Evolutionary conservation across 1,140 invertebrate species (phyloP).

Genomic region (Sycobia sp.): DNA sequence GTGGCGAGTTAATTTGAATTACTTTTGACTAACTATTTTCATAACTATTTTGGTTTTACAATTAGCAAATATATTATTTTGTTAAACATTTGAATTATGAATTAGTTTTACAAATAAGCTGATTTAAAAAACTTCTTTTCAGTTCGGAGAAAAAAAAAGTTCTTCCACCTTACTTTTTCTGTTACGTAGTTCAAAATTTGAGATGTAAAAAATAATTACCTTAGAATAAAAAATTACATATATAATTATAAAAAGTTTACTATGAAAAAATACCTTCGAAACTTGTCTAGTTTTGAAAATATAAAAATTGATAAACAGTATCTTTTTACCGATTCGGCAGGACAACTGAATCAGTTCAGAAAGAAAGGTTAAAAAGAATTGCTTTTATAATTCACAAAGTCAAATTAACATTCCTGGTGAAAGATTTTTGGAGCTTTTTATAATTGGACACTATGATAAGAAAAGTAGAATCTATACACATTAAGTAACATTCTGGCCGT

Average conservation of each 20-base stretch:
- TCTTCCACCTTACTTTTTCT: not conserved
- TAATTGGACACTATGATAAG: conserved; percentile 25
- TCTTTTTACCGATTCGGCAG: conserved; percentile 3
- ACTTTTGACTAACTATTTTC: not conserved
- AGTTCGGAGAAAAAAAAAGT: not conserved
- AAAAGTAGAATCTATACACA: conserved; percentile 36
- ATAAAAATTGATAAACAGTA: not conserved
- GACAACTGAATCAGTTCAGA: not conserved
- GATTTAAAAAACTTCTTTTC: not conserved
- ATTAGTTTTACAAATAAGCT: not conserved
- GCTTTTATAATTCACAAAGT: too few species aligned
- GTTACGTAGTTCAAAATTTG: not conserved
- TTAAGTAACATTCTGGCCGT: conserved; percentile 54
- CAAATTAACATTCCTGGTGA: too few species aligned
- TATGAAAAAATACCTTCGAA: conserved; percentile 1
- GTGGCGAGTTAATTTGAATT: not conserved
- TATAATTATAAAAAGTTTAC: conserved; percentile 5
- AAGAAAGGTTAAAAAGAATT: conserved; percentile 2
- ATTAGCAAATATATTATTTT: conserved; percentile 11
- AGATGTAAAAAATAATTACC: conserved; percentile 11
- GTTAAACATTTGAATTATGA: not conserved
- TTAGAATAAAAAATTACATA: conserved; percentile 2
- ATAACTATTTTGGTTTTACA: conserved; percentile 10
- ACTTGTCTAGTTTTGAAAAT: not conserved
- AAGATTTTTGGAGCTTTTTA: too few species aligned